Evolutionary conservation across 2,113 vertebrate genomes (phyloP).

Genomic region (Lycaon pictus): DNA sequence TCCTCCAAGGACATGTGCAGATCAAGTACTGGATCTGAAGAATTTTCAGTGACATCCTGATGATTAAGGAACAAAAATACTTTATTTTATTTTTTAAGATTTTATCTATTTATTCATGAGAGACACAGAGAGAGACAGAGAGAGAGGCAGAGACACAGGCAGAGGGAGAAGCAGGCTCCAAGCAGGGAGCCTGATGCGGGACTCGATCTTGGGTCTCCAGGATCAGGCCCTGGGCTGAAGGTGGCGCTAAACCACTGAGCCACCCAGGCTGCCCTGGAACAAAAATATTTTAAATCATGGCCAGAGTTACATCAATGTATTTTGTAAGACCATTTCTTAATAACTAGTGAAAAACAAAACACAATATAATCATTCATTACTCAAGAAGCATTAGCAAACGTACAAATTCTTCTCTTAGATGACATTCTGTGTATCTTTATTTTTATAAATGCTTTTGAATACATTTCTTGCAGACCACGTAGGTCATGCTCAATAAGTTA

Average conservation of each 20-base stretch:
- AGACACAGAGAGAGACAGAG: too few species aligned
- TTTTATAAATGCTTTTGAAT: constrained; percentile 19
- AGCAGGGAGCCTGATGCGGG: too few species aligned
- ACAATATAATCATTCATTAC: neutral
- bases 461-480: neutral
- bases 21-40: constrained; percentile 77
- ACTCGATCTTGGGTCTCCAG: too few species aligned
- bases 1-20: constrained; percentile 79
- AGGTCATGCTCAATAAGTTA: constrained; percentile 20
- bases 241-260: too few species aligned
- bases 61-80: constrained; percentile 75
- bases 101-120: too few species aligned
- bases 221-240: too few species aligned
- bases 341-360: neutral
- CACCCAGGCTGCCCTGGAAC: too few species aligned
- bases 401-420: neutral
- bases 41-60: constrained; percentile 86
- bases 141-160: too few species aligned
- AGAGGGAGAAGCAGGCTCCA: too few species aligned
- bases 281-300: neutral
- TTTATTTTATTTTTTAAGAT: too few species aligned
- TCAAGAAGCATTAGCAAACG: constrained; percentile 24
- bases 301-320: neutral
- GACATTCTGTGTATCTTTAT: neutral
- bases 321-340: constrained; percentile 29